Evolutionary conservation across 1,140 invertebrate genomes (phyloP).

Genomic region (Patella vulgata): DNA sequence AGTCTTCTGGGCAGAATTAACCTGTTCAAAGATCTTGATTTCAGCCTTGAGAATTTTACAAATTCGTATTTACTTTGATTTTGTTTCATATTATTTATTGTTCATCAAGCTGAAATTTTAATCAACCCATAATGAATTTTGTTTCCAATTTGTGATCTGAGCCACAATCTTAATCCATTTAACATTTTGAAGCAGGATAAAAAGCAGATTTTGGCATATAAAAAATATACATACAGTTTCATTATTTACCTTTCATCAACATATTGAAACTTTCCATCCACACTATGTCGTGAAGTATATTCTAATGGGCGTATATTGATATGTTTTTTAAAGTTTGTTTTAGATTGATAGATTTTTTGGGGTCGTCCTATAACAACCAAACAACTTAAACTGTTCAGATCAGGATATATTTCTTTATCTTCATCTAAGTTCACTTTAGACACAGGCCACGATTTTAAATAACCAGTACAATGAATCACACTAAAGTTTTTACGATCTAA

Average conservation of each 20-base stretch:
- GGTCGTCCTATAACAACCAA: constrained; percentile 77
- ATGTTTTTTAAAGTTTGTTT: constrained; percentile 21
- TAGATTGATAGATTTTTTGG: constrained; percentile 66
- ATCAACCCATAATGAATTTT: no score
- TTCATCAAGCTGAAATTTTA: no score
- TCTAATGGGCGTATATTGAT: constrained; percentile 70
- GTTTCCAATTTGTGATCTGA: no score
- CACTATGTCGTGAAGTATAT: constrained; percentile 74
- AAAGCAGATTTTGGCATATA: no score
- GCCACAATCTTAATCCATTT: no score
- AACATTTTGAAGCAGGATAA: no score
- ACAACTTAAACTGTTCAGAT: constrained; percentile 84
- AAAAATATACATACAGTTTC: no score
- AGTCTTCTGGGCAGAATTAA: no score
- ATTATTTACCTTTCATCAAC: constrained; percentile 76
- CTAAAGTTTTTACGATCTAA: constrained; percentile 78
- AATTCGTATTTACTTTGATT: no score
- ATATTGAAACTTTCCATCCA: constrained; percentile 74
- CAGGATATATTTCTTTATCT: constrained; percentile 72
- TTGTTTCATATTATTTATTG: no score
- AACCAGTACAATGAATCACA: constrained; percentile 89
- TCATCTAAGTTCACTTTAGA: constrained; percentile 77
- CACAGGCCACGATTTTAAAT: constrained; percentile 90
- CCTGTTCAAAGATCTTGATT: no score
- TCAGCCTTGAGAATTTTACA: no score